Conservation (phyloP, 2,888 invertebrate species). For the Melinaea menophilus region DNA sequence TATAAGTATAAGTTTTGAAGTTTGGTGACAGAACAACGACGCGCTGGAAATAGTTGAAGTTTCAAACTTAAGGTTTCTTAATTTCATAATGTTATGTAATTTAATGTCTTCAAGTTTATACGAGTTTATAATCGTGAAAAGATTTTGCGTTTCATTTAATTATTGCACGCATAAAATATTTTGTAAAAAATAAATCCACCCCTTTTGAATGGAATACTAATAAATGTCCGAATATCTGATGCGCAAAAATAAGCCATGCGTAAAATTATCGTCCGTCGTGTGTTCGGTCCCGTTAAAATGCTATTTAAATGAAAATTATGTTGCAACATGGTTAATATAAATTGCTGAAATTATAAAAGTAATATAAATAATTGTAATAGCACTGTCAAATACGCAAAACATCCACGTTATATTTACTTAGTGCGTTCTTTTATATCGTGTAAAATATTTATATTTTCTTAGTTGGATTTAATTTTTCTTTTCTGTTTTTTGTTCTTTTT, state of each 20-base stretch:
- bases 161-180: background rate
- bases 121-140: no score
- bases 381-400: no score
- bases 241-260: slow-evolving; percentile 1
- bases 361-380: no score
- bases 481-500: no score
- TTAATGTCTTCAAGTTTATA: background rate
- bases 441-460: no score
- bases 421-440: no score
- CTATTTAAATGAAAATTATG: background rate
- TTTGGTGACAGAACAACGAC: slow-evolving; percentile 40
- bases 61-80: slow-evolving; percentile 25
- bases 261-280: background rate
- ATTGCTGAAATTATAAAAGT: no score
- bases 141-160: no score
- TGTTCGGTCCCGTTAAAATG: background rate
- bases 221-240: background rate
- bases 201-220: background rate
- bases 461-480: no score
- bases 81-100: slow-evolving; percentile 13
- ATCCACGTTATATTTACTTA: no score
- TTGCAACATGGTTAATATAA: no score
- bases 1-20: slow-evolving; percentile 38
- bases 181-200: background rate
- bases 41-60: slow-evolving; percentile 41